These are phyloP conservation scores for Zoanthus sociatus DNA, from an alignment of 92 coral and sea anemone species.

Conservation along the genomic window DNA sequence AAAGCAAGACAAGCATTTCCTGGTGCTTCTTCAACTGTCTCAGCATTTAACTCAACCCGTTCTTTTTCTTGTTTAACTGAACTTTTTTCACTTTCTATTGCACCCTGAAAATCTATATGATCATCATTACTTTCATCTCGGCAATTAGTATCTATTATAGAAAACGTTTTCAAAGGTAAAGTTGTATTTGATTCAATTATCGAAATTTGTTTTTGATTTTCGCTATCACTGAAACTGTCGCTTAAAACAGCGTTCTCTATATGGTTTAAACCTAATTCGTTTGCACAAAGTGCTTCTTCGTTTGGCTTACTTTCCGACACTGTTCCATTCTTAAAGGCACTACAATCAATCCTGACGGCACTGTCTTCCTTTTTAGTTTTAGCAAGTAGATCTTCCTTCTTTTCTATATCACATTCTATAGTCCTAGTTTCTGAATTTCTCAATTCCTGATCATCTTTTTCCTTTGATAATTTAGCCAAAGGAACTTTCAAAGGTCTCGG, in stretches of 20 bases:
- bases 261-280: not conserved
- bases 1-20: not conserved
- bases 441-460: not conserved
- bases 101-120: not conserved
- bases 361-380: not conserved
- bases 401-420: not conserved
- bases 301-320: not conserved
- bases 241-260: not conserved
- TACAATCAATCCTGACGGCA: not conserved
- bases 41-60: not conserved
- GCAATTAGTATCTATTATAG: not conserved
- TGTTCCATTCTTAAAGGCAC: slow-evolving; percentile 4
- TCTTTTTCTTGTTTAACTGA: not conserved
- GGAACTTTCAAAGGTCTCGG: not conserved
- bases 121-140: not conserved
- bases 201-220: not conserved
- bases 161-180: not conserved
- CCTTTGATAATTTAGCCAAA: not conserved
- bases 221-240: not conserved
- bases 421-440: slow-evolving; percentile 12
- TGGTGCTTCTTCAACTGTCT: not conserved
- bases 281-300: not conserved
- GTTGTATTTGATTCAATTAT: not conserved
- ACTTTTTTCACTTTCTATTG: not conserved
- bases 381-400: not conserved